Conservation (phyloP, 2,888 invertebrate species). For the Lithodes maja region DNA sequence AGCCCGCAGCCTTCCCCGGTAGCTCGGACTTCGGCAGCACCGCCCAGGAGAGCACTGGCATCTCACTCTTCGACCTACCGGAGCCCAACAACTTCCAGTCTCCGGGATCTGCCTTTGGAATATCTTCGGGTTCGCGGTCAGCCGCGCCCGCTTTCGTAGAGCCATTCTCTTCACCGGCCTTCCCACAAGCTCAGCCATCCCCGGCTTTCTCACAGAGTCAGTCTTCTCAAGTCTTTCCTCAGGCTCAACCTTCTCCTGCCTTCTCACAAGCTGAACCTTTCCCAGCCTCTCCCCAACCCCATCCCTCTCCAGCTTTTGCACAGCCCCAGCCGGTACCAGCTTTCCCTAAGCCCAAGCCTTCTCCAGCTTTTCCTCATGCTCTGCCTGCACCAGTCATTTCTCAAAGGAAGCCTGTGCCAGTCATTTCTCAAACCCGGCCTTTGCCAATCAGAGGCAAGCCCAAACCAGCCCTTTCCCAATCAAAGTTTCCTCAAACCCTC, state of each 20-base stretch:
- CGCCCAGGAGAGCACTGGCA: neutral
- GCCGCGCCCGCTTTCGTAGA: neutral
- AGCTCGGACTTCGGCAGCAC: neutral
- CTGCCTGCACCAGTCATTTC: too few species aligned
- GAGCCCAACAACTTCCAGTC: neutral
- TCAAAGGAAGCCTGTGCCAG: too few species aligned
- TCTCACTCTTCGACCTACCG: neutral
- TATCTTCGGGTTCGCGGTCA: neutral
- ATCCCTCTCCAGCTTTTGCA: neutral
- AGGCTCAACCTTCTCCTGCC: neutral
- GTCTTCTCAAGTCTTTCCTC: neutral
- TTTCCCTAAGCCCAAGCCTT: neutral
- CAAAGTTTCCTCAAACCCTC: too few species aligned
- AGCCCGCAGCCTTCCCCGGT: slow-evolving; percentile 41
- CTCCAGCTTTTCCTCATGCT: too few species aligned
- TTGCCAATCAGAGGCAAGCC: too few species aligned
- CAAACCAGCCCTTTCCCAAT: too few species aligned
- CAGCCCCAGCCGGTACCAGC: neutral
- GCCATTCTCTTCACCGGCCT: neutral
- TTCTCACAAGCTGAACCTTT: neutral
- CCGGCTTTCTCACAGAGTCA: neutral
- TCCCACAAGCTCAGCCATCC: neutral
- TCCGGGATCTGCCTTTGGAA: neutral
- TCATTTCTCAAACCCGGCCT: too few species aligned
- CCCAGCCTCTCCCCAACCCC: neutral